A percentile compares a stretch with the other conserved stretches of the same genome.
Evolutionary conservation across 2,888 invertebrate genomes (phyloP).

Genomic region (Hirtodrosophila alboralis): DNA sequence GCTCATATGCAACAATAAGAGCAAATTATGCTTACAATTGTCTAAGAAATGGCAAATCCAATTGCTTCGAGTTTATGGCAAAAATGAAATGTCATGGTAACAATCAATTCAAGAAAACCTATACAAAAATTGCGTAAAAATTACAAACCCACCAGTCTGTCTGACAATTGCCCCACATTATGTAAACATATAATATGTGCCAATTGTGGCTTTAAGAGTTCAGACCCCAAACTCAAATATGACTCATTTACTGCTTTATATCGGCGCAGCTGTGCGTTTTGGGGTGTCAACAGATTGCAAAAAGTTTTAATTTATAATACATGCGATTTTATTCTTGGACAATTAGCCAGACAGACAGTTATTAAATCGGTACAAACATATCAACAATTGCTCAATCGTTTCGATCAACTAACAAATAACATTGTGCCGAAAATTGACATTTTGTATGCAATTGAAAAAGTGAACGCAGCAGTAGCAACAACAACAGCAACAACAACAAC

Average conservation of each 20-base stretch:
- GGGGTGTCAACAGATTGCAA: conserved; percentile 52
- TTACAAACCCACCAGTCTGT: conserved; percentile 14
- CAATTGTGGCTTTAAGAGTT: conserved; percentile 20
- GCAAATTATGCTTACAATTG: conserved; percentile 57
- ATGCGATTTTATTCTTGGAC: conserved; percentile 37
- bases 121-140: conserved; percentile 21
- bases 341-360: conserved; percentile 50
- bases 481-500: conserved; percentile 16
- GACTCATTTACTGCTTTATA: conserved; percentile 51
- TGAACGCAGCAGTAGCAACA: conserved; percentile 68
- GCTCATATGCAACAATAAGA: conserved; percentile 50
- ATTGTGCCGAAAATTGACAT: conserved; percentile 70
- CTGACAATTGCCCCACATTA: conserved; percentile 30
- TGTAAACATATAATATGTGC: conserved; percentile 33
- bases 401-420: conserved; percentile 71
- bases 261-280: conserved; percentile 61
- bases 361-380: conserved; percentile 55
- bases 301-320: conserved; percentile 52
- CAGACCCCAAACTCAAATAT: conserved; percentile 21
- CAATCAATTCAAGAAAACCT: conserved; percentile 30
- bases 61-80: conserved; percentile 45
- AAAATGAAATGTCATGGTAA: conserved; percentile 57
- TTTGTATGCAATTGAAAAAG: conserved; percentile 68
- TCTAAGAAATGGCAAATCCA: conserved; percentile 54
- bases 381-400: conserved; percentile 70